A percentile compares a stretch with the other conserved stretches of the same genome.
Evolutionary conservation across 2,113 vertebrate species (phyloP).

Genomic region (Neodontobutis hainanensis): DNA sequence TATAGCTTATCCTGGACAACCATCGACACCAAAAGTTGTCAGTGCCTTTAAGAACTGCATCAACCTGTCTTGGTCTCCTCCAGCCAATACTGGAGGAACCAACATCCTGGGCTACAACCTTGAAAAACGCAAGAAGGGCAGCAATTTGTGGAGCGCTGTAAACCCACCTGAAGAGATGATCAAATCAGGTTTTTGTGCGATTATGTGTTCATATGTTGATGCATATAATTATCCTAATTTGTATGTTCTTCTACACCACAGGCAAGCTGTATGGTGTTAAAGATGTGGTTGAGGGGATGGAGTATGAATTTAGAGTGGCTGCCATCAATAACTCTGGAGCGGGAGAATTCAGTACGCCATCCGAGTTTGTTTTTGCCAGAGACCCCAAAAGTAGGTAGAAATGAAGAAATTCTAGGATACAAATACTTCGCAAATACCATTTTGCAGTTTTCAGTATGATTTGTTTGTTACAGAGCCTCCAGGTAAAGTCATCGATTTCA

Average conservation of each 20-base stretch:
- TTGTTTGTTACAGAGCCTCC: conserved; percentile 80
- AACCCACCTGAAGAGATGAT: conserved; percentile 71
- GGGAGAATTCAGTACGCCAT: conserved; percentile 84
- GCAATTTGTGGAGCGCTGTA: conserved; percentile 82
- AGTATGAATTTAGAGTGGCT: conserved; percentile 89
- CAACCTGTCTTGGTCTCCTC: conserved; percentile 83
- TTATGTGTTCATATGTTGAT: not conserved
- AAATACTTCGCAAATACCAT: not conserved
- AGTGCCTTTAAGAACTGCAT: conserved; percentile 81
- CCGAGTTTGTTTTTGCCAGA: conserved; percentile 81
- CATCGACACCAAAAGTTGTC: conserved; percentile 81
- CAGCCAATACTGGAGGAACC: conserved; percentile 78
- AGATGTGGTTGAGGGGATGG: conserved; percentile 82
- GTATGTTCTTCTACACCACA: conserved; percentile 44
- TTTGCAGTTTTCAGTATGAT: conserved; percentile 9
- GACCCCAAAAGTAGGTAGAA: conserved; percentile 85
- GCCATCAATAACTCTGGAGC: conserved; percentile 86
- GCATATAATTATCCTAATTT: not conserved
- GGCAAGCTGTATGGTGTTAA: conserved; percentile 78
- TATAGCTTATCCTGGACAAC: conserved; percentile 83
- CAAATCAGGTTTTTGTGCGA: conserved; percentile 64
- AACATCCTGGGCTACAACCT: conserved; percentile 84
- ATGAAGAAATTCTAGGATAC: conserved; percentile 1
- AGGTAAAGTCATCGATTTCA: conserved; percentile 83
- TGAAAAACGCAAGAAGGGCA: conserved; percentile 90